A percentile compares a stretch with the other conserved stretches of the same genome.
Evolutionary conservation across 2,797 vertebrate species (phyloP).

Genomic region (Apodemus agrarius): DNA sequence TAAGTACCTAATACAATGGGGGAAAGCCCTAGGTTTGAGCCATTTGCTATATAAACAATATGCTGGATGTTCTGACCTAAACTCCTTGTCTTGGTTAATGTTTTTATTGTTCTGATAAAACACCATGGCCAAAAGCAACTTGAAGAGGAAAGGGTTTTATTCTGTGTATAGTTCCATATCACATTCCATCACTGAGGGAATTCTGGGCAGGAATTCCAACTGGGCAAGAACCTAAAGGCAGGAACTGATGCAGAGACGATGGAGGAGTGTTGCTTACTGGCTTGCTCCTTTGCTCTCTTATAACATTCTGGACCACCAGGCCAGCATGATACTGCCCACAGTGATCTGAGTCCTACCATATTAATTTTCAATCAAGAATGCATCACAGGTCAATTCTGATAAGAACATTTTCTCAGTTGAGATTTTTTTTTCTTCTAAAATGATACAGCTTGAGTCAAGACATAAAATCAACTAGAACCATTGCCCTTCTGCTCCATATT

Average conservation of each 20-base stretch:
- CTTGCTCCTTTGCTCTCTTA: background rate
- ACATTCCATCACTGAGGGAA: background rate
- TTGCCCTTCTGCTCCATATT: background rate
- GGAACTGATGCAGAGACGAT: background rate
- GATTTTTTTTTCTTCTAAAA: background rate
- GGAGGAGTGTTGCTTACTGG: background rate
- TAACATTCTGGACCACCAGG: too few relatives aligned
- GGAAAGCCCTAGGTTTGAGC: background rate
- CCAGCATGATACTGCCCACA: background rate
- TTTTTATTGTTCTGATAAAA: background rate
- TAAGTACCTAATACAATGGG: fast-evolving
- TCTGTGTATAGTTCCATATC: background rate
- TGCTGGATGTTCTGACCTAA: background rate
- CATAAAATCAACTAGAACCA: background rate
- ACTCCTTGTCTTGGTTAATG: background rate
- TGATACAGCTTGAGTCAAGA: background rate
- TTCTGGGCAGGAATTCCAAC: background rate
- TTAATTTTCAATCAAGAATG: background rate
- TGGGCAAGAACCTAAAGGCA: background rate
- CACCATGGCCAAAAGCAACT: background rate
- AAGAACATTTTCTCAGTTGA: background rate
- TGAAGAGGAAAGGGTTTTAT: background rate
- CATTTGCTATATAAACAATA: background rate
- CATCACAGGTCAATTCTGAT: background rate
- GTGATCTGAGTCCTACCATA: background rate